These are phyloP conservation scores for Sebastes umbrosus DNA, from an alignment of 2,797 vertebrate species.

Conservation along the genomic window DNA sequence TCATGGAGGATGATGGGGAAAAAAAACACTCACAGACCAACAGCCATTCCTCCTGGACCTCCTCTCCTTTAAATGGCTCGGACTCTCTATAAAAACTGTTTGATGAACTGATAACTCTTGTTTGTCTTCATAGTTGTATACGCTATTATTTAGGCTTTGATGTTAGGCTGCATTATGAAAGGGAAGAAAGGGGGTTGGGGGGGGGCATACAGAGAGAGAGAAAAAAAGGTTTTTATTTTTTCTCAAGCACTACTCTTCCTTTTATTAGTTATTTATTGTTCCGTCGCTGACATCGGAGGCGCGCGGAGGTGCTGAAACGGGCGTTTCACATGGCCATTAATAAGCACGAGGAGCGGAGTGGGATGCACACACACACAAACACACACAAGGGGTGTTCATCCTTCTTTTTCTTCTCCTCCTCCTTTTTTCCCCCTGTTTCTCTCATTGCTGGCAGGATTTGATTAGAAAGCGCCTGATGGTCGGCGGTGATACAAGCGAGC, in stretches of 20 bases:
- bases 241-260: conserved; percentile 34
- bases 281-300: conserved; percentile 44
- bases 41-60: background rate
- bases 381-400: conserved; percentile 7
- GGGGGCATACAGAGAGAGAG: background rate
- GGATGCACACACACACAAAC: background rate
- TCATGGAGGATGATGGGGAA: background rate
- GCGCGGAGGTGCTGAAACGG: conserved; percentile 58
- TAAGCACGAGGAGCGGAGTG: conserved; percentile 19
- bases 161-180: conserved; percentile 5
- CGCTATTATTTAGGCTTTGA: conserved; percentile 1
- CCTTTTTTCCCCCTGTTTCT: conserved; percentile 11
- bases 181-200: background rate
- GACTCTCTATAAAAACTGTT: background rate
- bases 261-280: conserved; percentile 72
- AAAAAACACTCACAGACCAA: background rate
- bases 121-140: conserved; percentile 2
- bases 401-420: conserved; percentile 9
- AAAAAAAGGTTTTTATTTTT: background rate
- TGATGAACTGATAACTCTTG: background rate
- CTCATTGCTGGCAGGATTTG: conserved; percentile 33
- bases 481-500: conserved; percentile 35
- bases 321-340: conserved; percentile 58
- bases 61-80: background rate
- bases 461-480: conserved; percentile 35